A percentile compares a stretch with the other conserved stretches of the same genome.
Evolutionary conservation across 2,888 invertebrate species (phyloP).

Genomic region (Mythimna pallens): DNA sequence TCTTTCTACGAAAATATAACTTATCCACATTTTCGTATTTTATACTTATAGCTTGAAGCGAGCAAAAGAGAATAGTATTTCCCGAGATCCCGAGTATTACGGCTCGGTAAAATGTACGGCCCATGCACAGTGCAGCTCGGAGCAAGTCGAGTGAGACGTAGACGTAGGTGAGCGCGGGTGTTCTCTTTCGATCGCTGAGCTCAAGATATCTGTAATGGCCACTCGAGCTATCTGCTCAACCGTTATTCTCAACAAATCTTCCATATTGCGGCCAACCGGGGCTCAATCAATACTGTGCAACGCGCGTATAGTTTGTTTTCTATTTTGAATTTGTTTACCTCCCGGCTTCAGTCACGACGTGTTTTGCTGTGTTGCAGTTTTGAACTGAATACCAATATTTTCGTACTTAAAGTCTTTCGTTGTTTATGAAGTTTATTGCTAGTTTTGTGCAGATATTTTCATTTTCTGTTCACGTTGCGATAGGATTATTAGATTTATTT

Average conservation of each 20-base stretch:
- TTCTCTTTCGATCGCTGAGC: slow-evolving; percentile 80
- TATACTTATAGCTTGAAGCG: slow-evolving; percentile 62
- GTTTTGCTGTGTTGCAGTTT: slow-evolving; percentile 57
- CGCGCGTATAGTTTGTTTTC: slow-evolving; percentile 73
- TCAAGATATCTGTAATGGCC: slow-evolving; percentile 88
- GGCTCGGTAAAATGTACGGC: slow-evolving; percentile 71
- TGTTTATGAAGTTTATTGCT: slow-evolving; percentile 48
- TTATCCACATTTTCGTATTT: slow-evolving; percentile 63
- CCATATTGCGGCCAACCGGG: slow-evolving; percentile 83
- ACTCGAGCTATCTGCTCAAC: slow-evolving; percentile 87
- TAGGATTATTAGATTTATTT: slow-evolving; percentile 42
- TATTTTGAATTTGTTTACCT: slow-evolving; percentile 71
- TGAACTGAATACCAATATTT: slow-evolving; percentile 58
- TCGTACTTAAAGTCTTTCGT: slow-evolving; percentile 50
- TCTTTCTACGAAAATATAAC: slow-evolving; percentile 46
- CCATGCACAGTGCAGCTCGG: slow-evolving; percentile 66
- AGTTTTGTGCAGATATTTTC: slow-evolving; percentile 40
- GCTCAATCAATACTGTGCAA: slow-evolving; percentile 82
- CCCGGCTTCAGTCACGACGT: slow-evolving; percentile 50
- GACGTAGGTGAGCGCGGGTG: slow-evolving; percentile 79
- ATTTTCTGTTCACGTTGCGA: slow-evolving; percentile 33
- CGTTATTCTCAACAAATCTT: slow-evolving; percentile 88
- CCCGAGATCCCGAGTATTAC: slow-evolving; percentile 69
- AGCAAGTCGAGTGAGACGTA: slow-evolving; percentile 80
- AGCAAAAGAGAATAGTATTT: slow-evolving; percentile 68